Base-by-base conservation (phyloP, 2,113 vertebrate species). In the Martes martes region DNA sequence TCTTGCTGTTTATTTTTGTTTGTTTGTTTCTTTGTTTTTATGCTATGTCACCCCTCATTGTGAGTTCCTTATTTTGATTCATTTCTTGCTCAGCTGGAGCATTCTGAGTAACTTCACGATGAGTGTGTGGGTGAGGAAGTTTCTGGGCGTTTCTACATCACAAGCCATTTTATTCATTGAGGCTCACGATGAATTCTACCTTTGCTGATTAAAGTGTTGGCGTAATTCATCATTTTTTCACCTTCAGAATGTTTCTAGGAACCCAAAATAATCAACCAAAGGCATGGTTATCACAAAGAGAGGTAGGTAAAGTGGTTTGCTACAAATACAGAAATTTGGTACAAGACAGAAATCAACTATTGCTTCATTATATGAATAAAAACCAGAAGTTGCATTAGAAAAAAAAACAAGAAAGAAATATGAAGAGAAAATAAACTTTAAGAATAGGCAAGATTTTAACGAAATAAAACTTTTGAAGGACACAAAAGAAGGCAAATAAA, bases 61-160 rank as follows among this genome's bases (percentile, higher is more conserved):
- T 0, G 14, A 67, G 45, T 71, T 42, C 69, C 95, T 88, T 52
- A 36, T 39, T 84, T 84, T 73, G 33, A 87, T 76, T 94, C 76
- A 61, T 55, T 78, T 94, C 82, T 91, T 91, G 55, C 31, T 95
- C 76, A 93, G 89, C 76, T 86, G 16, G 7, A 61, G 63, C 39
- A 47, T 74, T 96, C 81, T 1, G 28, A 97, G 93, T 84, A 74
- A 76, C 69, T 78, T 85, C 94, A 89, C n/a, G 36, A 84, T 23
- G 21, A 63, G 36, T 42, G 45, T 52, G 89, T 91, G 93, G 81
- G 81, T 78, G 36, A 63, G 87, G 39, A 80, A 84, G 81, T 93
- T 97, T 81, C 65, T 91, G 59, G 61, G 74, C 52, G 7, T 91
- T 45, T 39, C 21, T 23, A 26, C 23, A 23, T 89, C 81, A 36